Evolutionary conservation across 2,797 vertebrate species (phyloP).

Genomic region (Mallotus villosus): DNA sequence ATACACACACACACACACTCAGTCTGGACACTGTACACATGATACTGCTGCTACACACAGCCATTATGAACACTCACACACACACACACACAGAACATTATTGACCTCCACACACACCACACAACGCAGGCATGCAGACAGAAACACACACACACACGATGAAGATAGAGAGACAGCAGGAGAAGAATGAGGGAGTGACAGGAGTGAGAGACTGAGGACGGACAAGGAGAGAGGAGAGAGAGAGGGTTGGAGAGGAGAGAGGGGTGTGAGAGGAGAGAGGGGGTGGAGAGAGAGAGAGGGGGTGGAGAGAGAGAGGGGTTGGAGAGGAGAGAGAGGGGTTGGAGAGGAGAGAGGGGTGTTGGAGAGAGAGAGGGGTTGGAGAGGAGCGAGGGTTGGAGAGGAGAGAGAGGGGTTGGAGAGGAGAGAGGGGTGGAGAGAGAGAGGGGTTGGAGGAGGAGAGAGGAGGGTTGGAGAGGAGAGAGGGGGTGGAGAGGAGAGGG

Average conservation of each 20-base stretch:
- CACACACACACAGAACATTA: no score
- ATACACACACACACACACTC: no score
- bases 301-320: not conserved
- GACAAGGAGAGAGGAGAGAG: conserved; percentile 1
- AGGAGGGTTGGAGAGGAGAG: not conserved
- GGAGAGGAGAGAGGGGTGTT: conserved; percentile 11
- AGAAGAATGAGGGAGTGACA: no score
- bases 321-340: no score
- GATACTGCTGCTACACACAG: conserved; percentile 45
- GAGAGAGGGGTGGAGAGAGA: conserved; percentile 5
- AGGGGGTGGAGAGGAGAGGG: not conserved
- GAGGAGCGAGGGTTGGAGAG: conserved; percentile 55
- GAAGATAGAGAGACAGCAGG: no score
- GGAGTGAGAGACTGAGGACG: not conserved
- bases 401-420: conserved; percentile 44
- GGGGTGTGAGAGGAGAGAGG: not conserved
- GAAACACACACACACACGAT: conserved; percentile 1
- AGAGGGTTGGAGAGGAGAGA: no score
- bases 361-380: conserved; percentile 4
- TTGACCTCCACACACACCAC: not conserved
- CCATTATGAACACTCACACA: no score
- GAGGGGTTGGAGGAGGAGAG: not conserved
- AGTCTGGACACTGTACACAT: conserved; percentile 42
- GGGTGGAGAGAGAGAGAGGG: not conserved
- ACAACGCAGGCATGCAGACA: conserved; percentile 24